These are phyloP conservation scores for Tetraodon nigroviridis DNA, from an alignment of 2,113 vertebrate species.

Conservation along the genomic window DNA sequence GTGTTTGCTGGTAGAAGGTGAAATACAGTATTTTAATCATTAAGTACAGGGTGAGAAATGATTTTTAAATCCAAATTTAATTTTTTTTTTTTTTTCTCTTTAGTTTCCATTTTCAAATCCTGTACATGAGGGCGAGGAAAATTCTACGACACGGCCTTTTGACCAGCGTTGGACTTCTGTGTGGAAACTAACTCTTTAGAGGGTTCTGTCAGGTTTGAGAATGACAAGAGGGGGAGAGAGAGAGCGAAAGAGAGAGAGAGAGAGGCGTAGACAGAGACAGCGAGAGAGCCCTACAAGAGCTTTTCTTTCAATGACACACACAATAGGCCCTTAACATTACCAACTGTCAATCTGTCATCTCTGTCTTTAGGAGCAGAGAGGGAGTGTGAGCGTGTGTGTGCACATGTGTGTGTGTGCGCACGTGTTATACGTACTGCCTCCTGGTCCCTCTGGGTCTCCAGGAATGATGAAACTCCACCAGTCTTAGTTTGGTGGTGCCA, in stretches of 20 bases:
- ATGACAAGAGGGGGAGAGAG: no score
- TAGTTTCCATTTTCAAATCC: no score
- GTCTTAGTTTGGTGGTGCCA: constrained; percentile 93
- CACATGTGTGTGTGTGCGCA: constrained; percentile 19
- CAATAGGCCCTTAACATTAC: constrained; percentile 33
- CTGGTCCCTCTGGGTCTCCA: constrained; percentile 93
- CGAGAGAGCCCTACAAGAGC: constrained; percentile 53
- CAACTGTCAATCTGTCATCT: constrained; percentile 60
- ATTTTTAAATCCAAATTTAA: no score
- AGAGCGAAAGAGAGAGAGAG: constrained; percentile 34
- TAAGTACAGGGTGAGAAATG: no score
- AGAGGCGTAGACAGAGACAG: constrained; percentile 34
- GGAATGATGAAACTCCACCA: constrained; percentile 97
- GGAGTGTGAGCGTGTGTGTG: background rate
- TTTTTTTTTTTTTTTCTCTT: no score
- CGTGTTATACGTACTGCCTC: constrained; percentile 79
- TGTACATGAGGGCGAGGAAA: no score
- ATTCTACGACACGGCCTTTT: no score
- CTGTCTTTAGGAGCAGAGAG: constrained; percentile 49
- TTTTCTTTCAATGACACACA: constrained; percentile 50
- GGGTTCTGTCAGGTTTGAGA: constrained; percentile 16
- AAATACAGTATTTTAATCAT: no score
- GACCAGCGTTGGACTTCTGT: background rate
- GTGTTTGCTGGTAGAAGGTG: no score
- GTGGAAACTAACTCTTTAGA: constrained; percentile 22